Base-by-base conservation (phyloP, 2,797 vertebrate genomes). In the Myotis myotis region DNA sequence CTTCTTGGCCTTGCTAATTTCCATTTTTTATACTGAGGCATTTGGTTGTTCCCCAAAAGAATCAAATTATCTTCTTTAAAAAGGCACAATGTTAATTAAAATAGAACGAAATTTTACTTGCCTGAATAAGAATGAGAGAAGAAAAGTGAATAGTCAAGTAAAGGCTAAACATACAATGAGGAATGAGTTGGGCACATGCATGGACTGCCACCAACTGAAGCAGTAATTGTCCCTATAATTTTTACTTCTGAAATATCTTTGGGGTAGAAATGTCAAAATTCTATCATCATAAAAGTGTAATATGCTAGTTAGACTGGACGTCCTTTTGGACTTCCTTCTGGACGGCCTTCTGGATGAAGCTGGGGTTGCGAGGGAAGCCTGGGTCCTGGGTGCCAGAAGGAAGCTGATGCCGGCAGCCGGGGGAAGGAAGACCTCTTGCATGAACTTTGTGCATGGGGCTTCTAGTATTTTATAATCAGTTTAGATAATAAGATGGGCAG, bases 401-500 rank as follows among this genome's bases (percentile, higher is more conserved):
- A 47, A 47, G 47, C 12, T 15, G 13, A 47, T 62, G 60, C 13
- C 2, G 5, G 60, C 60, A 62, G 28, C 60, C 60, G 28, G 12
- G 13, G 57, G 60, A 30, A 62, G 60, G 60, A 30, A 62, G 28
- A 60, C 12, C 60, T 62, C 28, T 62, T 30, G 13, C 28, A 62
- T 6, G 12, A 30, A 62, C 30, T 62, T 16, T 5, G 12, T 62
- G 60, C 28, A 3, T 30, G 28, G 25, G 60, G 60, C 60, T 30
- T 62, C 60, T 30, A 15, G 60, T 62, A 38, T 55, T 85, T 90
- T 72, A n/a, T 47, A 49, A 74, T 41, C 74, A 74, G 9, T 91
- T 84, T 66, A 53, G 15, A 76, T 76, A 44, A 89, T 53, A 72
- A 94, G 93, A 92, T 25, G n/a, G 41, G 33, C 49, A 92, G 15